phyloP scores from a whole-genome alignment of 2,113 vertebrate species.

The Phrynosoma blainvillii region DNA sequence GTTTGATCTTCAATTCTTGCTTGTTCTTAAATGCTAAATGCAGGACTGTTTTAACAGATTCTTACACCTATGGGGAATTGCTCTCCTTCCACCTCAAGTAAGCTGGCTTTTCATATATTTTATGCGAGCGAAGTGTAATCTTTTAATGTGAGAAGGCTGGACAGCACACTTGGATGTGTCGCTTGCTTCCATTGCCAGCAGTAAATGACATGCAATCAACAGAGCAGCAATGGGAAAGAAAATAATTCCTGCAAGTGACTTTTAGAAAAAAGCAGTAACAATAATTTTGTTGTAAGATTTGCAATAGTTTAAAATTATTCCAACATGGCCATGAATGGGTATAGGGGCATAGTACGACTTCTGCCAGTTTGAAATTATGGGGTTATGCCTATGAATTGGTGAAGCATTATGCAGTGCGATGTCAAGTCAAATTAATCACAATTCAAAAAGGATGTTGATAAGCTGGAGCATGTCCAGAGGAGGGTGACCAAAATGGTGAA shows the following conservation, averaged over 20 bases:
- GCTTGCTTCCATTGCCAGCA: constrained; percentile 1
- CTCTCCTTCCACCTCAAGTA: neutral
- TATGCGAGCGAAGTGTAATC: neutral
- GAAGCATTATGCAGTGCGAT: neutral
- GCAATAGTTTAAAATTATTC: neutral
- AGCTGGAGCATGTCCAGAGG: too few species aligned
- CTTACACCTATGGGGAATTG: neutral
- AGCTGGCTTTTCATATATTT: neutral
- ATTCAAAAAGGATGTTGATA: too few species aligned
- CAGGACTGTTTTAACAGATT: neutral
- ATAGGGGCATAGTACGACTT: too few species aligned
- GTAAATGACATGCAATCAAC: neutral
- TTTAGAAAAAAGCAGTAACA: neutral
- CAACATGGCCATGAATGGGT: too few species aligned
- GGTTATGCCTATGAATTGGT: too few species aligned
- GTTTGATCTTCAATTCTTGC: neutral
- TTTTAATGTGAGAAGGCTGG: neutral
- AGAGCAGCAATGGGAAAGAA: neutral
- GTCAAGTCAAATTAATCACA: too few species aligned
- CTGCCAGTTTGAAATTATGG: neutral
- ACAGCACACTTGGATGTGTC: neutral
- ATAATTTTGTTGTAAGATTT: neutral
- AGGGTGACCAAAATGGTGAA: too few species aligned
- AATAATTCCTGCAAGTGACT: neutral
- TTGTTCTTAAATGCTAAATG: neutral